Conservation (phyloP, 2,113 vertebrate species). For the Anolis sagrei region DNA sequence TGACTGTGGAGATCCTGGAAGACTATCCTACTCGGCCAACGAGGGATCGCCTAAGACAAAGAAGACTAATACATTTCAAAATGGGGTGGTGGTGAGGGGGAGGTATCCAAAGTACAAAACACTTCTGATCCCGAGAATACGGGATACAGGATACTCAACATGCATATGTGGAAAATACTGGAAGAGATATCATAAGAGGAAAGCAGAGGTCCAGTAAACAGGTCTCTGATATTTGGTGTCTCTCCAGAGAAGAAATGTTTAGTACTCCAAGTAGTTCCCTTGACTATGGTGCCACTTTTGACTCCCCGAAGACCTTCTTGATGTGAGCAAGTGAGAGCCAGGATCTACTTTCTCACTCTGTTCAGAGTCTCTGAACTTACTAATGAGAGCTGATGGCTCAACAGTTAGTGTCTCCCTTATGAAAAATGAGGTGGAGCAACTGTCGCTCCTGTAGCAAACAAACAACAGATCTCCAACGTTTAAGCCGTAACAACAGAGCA, state of each 20-base stretch:
- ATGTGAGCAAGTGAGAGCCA: not conserved
- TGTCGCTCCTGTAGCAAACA: not conserved
- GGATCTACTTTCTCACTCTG: not conserved
- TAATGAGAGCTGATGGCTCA: not conserved
- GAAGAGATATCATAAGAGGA: not conserved
- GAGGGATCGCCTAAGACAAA: too few species aligned
- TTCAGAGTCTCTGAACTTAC: not conserved
- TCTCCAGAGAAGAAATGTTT: not conserved
- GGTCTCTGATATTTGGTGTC: not conserved
- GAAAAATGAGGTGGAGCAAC: not conserved
- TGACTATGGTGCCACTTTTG: not conserved
- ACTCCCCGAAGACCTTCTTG: not conserved
- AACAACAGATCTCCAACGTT: not conserved
- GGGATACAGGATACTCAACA: too few species aligned
- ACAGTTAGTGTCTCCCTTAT: not conserved
- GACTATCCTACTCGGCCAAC: too few species aligned
- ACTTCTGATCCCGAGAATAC: too few species aligned
- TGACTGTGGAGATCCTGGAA: too few species aligned
- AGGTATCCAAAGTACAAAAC: too few species aligned
- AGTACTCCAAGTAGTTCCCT: not conserved
- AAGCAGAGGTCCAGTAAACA: not conserved
- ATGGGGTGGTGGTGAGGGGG: too few species aligned
- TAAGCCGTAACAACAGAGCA: not conserved
- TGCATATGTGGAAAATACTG: not conserved
- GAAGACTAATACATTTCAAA: too few species aligned